Evolutionary conservation across 1,140 invertebrate species (phyloP), one percentile per base, ranked within the genome.

Genomic region (Samia ricini): DNA sequence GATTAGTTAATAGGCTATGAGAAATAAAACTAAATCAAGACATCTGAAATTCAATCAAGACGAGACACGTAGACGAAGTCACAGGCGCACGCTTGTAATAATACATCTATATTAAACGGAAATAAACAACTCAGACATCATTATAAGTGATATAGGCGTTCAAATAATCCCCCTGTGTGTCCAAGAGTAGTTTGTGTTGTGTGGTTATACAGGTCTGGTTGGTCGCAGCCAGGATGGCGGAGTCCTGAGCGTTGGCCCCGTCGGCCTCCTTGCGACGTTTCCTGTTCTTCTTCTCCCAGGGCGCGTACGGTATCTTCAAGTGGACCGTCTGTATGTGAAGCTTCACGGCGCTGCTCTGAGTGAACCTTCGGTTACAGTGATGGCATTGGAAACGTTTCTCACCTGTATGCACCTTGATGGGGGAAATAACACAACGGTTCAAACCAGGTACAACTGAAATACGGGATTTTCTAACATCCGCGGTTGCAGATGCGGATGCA

Each of bases 241-340:
- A 29, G n/a, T 42, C 26, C 26, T 29, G 26, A 29, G 60, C 50
- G 12, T 66, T 15, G 2, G 63, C 51, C 0, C 60, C 42, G 8
- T 71, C 74, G 42, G 68, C 3, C 26, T 78, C 77, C 51, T 81
- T 79, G 24, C 81, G 79, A 1, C 82, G 77, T 63, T 85, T 88
- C 50, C 85, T 66, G 26, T 87, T 88, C 71, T 87, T 89, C 79
- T 88, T 89, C 58, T 88, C 81, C 85, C 85, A 89, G 0, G 87
- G 87, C 10, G 84, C 83, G 69, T 89, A 89, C 0, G 87, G 87
- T 55, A 89, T 89, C 71, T 89, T 89, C 2, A 89, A 67, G 36
- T 89, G 87, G 1, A 89, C 87, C 0, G 87, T 89, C 51, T 89
- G 87, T 55, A 89, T 86, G 78, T 89, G 87, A 0, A 89, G 71